phyloP scores from a whole-genome alignment of 1,140 invertebrate genomes.

The Carposina sasakii region DNA sequence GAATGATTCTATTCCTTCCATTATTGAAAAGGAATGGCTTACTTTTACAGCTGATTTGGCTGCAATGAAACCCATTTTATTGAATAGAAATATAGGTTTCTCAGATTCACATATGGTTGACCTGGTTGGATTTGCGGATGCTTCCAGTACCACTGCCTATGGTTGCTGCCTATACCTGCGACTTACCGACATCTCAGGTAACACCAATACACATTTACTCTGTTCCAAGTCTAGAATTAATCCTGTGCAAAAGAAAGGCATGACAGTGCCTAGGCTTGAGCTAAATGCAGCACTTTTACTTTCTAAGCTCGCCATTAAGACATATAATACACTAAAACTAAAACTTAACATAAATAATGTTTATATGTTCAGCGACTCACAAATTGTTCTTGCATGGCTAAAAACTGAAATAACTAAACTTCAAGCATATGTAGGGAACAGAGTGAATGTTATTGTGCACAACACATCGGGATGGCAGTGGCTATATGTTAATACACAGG shows the following conservation, averaged over 20 bases:
- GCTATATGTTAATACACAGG: slow-evolving; percentile 7
- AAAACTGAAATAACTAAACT: slow-evolving; percentile 7
- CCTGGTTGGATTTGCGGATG: slow-evolving; percentile 15
- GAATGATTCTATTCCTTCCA: slow-evolving; percentile 9
- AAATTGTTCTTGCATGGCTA: slow-evolving; percentile 24
- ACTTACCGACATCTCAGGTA: neutral
- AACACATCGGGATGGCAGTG: slow-evolving; percentile 8
- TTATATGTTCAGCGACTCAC: slow-evolving; percentile 22
- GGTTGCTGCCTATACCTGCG: slow-evolving; percentile 19
- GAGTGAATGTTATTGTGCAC: slow-evolving; percentile 32
- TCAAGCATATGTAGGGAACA: slow-evolving; percentile 24
- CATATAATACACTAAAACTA: slow-evolving; percentile 1
- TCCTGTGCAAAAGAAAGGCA: slow-evolving; percentile 29
- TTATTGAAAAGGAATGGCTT: slow-evolving; percentile 9
- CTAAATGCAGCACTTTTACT: slow-evolving; percentile 30
- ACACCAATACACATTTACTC: slow-evolving; percentile 5
- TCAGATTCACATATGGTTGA: neutral
- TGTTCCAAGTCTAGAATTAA: slow-evolving; percentile 32
- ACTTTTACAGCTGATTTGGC: slow-evolving; percentile 5
- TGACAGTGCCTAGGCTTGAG: slow-evolving; percentile 37
- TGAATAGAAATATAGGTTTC: slow-evolving; percentile 4
- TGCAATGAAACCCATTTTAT: slow-evolving; percentile 3
- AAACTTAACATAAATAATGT: slow-evolving; percentile 9
- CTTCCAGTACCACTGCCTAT: slow-evolving; percentile 13
- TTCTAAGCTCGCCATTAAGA: slow-evolving; percentile 12